These are phyloP conservation scores for Allacma fusca DNA, from an alignment of 2,888 invertebrate species.

Conservation along the genomic window DNA sequence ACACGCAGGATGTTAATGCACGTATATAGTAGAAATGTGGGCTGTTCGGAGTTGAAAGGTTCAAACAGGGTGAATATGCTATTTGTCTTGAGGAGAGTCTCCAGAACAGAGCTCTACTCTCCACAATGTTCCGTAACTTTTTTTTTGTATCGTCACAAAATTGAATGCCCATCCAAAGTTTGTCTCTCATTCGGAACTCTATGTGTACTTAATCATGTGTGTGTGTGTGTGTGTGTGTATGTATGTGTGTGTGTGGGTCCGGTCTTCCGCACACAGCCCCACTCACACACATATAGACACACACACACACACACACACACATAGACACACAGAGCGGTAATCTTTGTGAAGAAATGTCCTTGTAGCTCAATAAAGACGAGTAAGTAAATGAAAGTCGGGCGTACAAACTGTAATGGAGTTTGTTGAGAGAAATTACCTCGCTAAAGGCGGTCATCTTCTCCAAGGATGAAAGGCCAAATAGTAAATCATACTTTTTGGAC, in stretches of 20 bases:
- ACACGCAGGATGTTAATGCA: too few relatives aligned
- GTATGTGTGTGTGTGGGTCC: too few relatives aligned
- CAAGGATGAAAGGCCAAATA: conserved; percentile 61
- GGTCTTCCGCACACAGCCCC: too few relatives aligned
- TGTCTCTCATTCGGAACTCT: background rate
- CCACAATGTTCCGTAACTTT: background rate
- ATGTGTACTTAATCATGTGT: conserved; percentile 11
- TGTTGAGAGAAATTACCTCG: conserved; percentile 54
- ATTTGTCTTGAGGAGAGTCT: too few relatives aligned
- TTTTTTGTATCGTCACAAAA: conserved; percentile 4
- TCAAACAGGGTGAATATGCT: too few relatives aligned
- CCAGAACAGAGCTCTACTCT: background rate
- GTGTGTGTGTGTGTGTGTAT: background rate
- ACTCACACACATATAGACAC: background rate
- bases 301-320: background rate
- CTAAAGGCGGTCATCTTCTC: conserved; percentile 61
- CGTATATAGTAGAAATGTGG: too few relatives aligned
- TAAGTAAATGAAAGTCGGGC: conserved; percentile 19
- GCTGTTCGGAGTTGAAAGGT: too few relatives aligned
- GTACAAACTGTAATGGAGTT: conserved; percentile 32
- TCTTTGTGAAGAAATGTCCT: conserved; percentile 6
- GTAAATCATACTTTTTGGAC: conserved; percentile 61
- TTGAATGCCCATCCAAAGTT: background rate
- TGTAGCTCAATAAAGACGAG: conserved; percentile 20
- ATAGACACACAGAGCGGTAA: background rate